Base-by-base conservation (phyloP, 1,140 invertebrate genomes). In the Lineus longissimus region DNA sequence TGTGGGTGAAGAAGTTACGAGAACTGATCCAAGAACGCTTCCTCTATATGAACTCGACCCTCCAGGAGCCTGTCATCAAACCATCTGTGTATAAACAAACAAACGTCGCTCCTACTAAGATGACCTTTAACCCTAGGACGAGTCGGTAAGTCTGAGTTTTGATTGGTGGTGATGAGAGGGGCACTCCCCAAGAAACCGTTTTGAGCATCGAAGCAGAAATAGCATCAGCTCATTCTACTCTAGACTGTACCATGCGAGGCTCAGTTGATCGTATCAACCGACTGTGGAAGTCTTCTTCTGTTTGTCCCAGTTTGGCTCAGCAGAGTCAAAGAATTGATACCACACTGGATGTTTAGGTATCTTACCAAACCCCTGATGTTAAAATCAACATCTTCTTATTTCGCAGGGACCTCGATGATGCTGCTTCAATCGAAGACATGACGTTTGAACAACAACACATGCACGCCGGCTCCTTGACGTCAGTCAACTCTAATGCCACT, bases 21-120 rank as follows among this genome's bases (percentile, higher is more conserved):
- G 94, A 97, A 81, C 91, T 97, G 15, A 96, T 97, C 74, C 91
- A 97, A 83, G 95, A 97, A 57, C 56, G 83, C 93, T 93, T 17
- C 69, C 63, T 76, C 45, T 97, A 95, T 83, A 94, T 97, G 83
- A 91, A 89, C 77, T 86, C 87, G 17, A 86, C 88, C 0, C 76
- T 90, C 56, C 74, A 73, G 36, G 75, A 64, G 23, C 88, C 88
- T 17, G 80, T 82, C 17, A 81, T 77, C 79, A 83, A 68, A 70
- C 80, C 69, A 58, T 72, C 69, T 31, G 69, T 77, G 59, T 78
- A 76, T 63, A 82, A 76, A 66, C 55, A 22, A 40, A 11, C 22
- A 68, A 54, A 67, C 67, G 79, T 91, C 90, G 4, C 91, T 90
- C 79, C 6, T 88, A 91, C 22, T 88, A 91, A 79, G 43, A 90